These are phyloP conservation scores for Amphiprion ocellaris DNA, from an alignment of 2,113 vertebrate species.

Conservation along the genomic window DNA sequence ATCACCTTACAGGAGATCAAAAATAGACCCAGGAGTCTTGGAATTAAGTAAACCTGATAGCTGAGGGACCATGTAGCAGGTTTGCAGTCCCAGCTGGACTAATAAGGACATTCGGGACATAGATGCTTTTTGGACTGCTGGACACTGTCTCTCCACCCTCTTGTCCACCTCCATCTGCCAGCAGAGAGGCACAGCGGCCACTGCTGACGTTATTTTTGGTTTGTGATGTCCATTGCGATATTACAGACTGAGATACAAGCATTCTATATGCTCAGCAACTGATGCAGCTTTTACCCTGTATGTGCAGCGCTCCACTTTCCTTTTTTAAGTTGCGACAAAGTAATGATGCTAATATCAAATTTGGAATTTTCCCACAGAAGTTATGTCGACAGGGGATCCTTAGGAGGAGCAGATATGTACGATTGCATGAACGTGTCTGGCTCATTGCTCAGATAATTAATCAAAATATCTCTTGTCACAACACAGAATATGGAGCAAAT, in stretches of 20 bases:
- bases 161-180: constrained; percentile 51
- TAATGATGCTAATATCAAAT: constrained; percentile 21
- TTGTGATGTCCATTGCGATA: constrained; percentile 66
- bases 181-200: constrained; percentile 20
- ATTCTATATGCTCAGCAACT: constrained; percentile 60
- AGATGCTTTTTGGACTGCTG: constrained; percentile 66
- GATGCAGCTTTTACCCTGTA: constrained; percentile 59
- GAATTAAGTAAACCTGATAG: constrained; percentile 86
- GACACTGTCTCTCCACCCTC: constrained; percentile 64
- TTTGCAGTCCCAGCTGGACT: constrained; percentile 82
- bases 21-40: constrained; percentile 87
- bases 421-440: neutral
- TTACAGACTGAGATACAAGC: constrained; percentile 38
- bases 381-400: neutral
- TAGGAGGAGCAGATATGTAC: neutral
- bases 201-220: constrained; percentile 78
- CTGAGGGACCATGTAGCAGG: constrained; percentile 64
- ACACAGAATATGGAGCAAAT: neutral
- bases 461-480: constrained; percentile 29
- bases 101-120: constrained; percentile 85
- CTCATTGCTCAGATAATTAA: neutral
- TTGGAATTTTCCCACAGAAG: constrained; percentile 15
- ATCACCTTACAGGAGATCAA: constrained; percentile 84
- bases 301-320: constrained; percentile 44
- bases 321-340: constrained; percentile 32